Evolutionary conservation across 2,797 vertebrate species (phyloP), one percentile per base, ranked within the genome.

Genomic region (Lithobates sylvaticus): DNA sequence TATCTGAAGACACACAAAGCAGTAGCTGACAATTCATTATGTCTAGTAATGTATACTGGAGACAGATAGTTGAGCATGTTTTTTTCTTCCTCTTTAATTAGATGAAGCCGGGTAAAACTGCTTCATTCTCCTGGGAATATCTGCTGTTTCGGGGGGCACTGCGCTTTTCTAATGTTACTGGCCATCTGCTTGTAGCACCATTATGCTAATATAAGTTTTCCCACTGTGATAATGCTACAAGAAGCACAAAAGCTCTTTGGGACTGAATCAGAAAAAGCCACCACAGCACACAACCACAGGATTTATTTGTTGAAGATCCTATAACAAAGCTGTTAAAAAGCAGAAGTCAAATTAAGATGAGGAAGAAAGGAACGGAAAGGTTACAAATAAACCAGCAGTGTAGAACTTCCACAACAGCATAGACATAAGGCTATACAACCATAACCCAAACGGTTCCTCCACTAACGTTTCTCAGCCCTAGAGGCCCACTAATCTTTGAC

Each of bases 161-260:
- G 29, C 10, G n/a, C 34, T 44, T 71, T 81, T 81, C 50, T 64
- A 73, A 67, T 26, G 65, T 81, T 72, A 73, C 69, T 72, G 79
- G 27, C 79, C 79, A 81, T 81, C 79, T 81, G 79, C 79, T 81
- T 73, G 50, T 70, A 42, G 79, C 54, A 71, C 70, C 70, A 81
- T 81, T 81, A 81, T 81, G 79, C 79, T 81, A 81, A 81, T 81
- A 81, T 81, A 81, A 39, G 79, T 81, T 81, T 81, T 81, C 79
- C 79, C 79, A 81, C 79, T 81, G 79, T 61, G 79, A 73, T 81
- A 81, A 81, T 72, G 47, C 79, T 64, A 81, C 50, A 73, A 81
- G 71, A 61, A 81, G 50, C 32, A 81, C 69, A 81, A 81, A 72
- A 69, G 69, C 79, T 73, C 79, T 81, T 81, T 81, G 68, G 69